phyloP scores from a whole-genome alignment of 1,140 invertebrate genomes.

The Ips typographus region DNA sequence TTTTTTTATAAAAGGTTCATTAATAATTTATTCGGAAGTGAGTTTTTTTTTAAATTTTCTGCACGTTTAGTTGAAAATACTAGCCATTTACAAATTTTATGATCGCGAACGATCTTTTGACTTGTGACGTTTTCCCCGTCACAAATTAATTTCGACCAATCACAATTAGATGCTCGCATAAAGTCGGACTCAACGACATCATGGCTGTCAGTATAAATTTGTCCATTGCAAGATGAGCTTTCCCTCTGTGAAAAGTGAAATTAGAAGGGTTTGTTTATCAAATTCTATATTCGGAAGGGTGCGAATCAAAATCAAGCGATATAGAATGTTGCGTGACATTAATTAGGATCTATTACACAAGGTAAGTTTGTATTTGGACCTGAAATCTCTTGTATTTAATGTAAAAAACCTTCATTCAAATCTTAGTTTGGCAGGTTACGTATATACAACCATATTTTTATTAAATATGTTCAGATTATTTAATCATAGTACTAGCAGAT shows the following conservation, averaged over 20 bases:
- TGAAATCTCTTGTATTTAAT: no score
- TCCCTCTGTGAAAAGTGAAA: slow-evolving; percentile 62
- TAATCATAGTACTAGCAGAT: no score
- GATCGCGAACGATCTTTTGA: slow-evolving; percentile 16
- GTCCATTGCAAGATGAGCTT: slow-evolving; percentile 76
- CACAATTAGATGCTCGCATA: slow-evolving; percentile 63
- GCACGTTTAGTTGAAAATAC: not conserved
- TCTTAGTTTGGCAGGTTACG: no score
- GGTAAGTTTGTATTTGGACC: slow-evolving; percentile 27
- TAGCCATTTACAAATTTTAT: slow-evolving; percentile 2
- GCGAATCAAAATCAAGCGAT: slow-evolving; percentile 39
- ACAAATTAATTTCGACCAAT: slow-evolving; percentile 58
- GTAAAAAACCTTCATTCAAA: no score
- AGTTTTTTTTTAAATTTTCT: not conserved
- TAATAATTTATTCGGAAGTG: not conserved
- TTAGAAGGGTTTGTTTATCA: slow-evolving; percentile 44
- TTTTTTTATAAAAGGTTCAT: not conserved
- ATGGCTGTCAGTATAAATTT: slow-evolving; percentile 90
- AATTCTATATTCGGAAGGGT: slow-evolving; percentile 41
- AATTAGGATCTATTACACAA: slow-evolving; percentile 34
- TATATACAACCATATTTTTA: not conserved
- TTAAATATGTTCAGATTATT: not conserved
- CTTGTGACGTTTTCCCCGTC: slow-evolving; percentile 34
- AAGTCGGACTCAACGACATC: slow-evolving; percentile 76
- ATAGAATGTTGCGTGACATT: slow-evolving; percentile 42